Evolutionary conservation across 2,113 vertebrate genomes (phyloP), one percentile per base, ranked within the genome.

Genomic region (Tringa solitaria): DNA sequence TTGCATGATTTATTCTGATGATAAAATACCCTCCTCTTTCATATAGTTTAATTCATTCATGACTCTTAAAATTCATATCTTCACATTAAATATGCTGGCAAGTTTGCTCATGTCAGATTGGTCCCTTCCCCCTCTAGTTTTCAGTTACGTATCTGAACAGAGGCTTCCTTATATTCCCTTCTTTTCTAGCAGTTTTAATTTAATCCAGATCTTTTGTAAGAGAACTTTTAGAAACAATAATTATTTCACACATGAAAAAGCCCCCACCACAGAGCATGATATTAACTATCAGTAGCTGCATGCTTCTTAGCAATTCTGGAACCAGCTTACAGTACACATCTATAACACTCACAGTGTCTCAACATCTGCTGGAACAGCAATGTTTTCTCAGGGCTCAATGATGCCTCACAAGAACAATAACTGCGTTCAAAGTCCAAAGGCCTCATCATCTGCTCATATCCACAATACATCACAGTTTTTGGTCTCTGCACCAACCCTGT

Each of bases 21-120:
- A 94, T 84, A 96, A 97, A 96, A 95, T 91, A 46, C 41, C 69
- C 87, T 91, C 46, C 14, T 56, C 83, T 95, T 97, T 94, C 41
- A 91, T 68, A 87, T 12, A 85, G 65, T 78, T 59, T 87, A 95
- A 92, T 96, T 90, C 64, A 89, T 85, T 97, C 67, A 74, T 56
- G 53, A 92, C 59, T 94, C 90, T 56, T 93, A 68, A 97, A 97
- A 92, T 96, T 85, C 65, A 17, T 57, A 72, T 88, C 73, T 90
- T 96, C 39, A 27, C 48, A 93, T 92, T 51, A 94, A 97, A 54
- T 84, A 74, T 39, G 19, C 64, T 79, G 43, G 54, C 18, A 92
- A 94, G 79, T 97, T 92, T 89, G 43, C 69, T 94, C 11, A 56
- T 87, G 48, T 82, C 65, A 84, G 51, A 92, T 82, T 30, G 12